Conservation (phyloP, 2,113 vertebrate genomes). For the Solea solea region DNA sequence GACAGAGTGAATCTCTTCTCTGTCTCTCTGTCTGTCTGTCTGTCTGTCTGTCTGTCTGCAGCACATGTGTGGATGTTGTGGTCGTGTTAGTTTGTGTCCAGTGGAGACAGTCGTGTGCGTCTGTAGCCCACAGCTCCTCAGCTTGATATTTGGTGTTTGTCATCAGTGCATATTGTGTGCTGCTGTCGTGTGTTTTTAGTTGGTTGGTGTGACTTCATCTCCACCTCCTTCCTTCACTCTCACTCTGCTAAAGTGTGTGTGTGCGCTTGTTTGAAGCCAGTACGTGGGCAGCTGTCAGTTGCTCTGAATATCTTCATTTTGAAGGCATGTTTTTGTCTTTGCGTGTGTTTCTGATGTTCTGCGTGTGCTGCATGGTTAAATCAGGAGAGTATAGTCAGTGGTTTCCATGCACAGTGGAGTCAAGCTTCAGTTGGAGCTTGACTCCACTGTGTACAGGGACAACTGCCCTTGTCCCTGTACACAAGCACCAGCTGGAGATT, state of each 20-base stretch:
- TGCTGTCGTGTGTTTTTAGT: constrained; percentile 58
- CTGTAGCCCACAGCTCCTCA: constrained; percentile 41
- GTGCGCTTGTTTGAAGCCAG: constrained; percentile 59
- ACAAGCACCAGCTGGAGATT: too few relatives aligned
- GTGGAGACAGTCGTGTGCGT: constrained; percentile 45
- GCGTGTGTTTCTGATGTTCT: constrained; percentile 15
- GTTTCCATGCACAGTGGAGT: too few relatives aligned
- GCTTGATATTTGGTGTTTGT: constrained; percentile 63
- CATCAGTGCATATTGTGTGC: constrained; percentile 51
- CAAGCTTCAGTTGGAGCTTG: too few relatives aligned
- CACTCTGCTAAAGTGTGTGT: constrained; percentile 25
- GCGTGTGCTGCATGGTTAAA: constrained; percentile 1
- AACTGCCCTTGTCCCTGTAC: too few relatives aligned
- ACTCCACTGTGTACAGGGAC: too few relatives aligned
- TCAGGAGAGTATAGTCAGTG: too few relatives aligned
- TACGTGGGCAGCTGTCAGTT: constrained; percentile 67
- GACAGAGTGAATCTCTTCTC: constrained; percentile 17
- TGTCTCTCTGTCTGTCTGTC: too few relatives aligned
- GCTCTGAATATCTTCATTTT: constrained; percentile 36
- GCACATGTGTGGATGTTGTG: constrained; percentile 41
- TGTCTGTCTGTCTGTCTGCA: background rate
- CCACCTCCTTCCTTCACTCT: constrained; percentile 4
- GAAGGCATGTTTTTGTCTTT: constrained; percentile 29
- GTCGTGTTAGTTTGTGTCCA: constrained; percentile 52
- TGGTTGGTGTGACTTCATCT: constrained; percentile 28